Evolutionary conservation across 2,113 vertebrate species (phyloP), one percentile per base, ranked within the genome.

Genomic region (Gasterosteus nipponicus): DNA sequence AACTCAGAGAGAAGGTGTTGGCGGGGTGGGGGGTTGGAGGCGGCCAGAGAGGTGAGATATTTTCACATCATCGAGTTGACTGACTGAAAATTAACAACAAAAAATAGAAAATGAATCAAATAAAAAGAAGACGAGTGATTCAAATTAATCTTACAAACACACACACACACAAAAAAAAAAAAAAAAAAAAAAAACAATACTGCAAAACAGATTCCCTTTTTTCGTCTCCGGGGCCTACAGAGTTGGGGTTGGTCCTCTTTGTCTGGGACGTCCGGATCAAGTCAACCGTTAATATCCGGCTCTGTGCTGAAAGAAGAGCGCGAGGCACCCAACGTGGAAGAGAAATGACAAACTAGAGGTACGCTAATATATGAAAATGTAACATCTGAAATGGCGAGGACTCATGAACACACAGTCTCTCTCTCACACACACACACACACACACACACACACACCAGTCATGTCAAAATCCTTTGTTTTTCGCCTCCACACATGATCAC

Each of bases 241-340:
- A 76, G 38, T 73, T 86, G 73, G 26, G 73, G 42, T 92, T 93
- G 92, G 92, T 94, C 91, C 91, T 84, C 60, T 71, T 26, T 39
- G 19, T 38, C 5, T 7, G 35, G 6, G 35, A 38, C 35, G 6
- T 76, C 69, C 70, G 62, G 47, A 72, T 83, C 63, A 15, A 79
- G 79, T 73, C 80, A 62, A 78, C n/a, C 61, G 12, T 81, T 86
- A 63, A 75, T 78, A 75, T 91, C 75, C 78, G 54, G 56, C 73
- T 77, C 66, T 64, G 47, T n/a, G 64, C 60, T 39, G 41, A 19
- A 47, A 62, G 38, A 15, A 53, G 54, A 31, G 68, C 49, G 42
- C 11, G 62, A 66, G 49, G 53, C 22, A 56, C 68, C 31, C n/a
- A 67, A 66, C 4, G 8, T 14, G 59, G 49, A 65, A 62, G 41